Evolutionary conservation across 1,140 invertebrate genomes (phyloP).

Genomic region (Agrypnia vestita): DNA sequence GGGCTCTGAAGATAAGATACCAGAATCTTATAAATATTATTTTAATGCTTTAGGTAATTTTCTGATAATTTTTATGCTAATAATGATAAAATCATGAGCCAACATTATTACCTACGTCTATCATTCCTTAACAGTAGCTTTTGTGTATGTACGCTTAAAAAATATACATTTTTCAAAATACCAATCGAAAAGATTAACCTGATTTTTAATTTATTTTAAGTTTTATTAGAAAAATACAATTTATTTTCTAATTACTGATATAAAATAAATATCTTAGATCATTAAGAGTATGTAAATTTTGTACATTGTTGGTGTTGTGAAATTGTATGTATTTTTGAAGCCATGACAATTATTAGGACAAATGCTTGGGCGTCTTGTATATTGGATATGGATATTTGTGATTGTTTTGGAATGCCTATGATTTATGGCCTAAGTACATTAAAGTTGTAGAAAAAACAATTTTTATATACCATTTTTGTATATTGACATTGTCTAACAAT

Average conservation of each 20-base stretch:
- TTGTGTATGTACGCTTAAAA: too few species aligned
- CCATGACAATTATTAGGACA: constrained; percentile 21
- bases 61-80: too few species aligned
- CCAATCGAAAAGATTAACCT: too few species aligned
- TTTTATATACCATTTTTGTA: constrained; percentile 34
- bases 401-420: constrained; percentile 32
- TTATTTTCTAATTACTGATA: constrained; percentile 28
- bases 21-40: too few species aligned
- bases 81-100: too few species aligned
- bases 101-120: too few species aligned
- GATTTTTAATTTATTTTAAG: too few species aligned
- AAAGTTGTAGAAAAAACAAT: constrained; percentile 29
- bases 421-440: constrained; percentile 41
- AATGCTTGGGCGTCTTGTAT: constrained; percentile 22
- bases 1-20: too few species aligned
- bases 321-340: constrained; percentile 37
- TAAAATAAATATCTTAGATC: neutral
- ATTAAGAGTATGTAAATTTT: constrained; percentile 31
- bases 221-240: neutral
- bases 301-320: constrained; percentile 39
- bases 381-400: neutral
- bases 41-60: too few species aligned
- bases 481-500: constrained; percentile 25
- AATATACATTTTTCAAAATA: too few species aligned
- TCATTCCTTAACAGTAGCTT: too few species aligned